phyloP scores from a whole-genome alignment of 2,888 invertebrate species.

The Dinocampus coccinellae region DNA sequence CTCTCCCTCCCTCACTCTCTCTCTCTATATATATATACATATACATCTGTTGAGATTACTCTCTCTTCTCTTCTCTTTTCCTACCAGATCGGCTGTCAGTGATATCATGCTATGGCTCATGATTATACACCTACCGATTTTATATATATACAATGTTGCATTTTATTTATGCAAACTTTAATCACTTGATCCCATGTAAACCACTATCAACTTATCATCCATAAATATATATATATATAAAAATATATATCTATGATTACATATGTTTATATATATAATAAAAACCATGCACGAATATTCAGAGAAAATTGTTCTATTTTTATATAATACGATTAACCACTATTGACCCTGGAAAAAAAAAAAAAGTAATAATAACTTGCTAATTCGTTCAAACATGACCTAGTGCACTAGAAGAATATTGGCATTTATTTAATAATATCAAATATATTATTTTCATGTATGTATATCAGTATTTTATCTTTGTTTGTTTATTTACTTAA shows the following conservation, averaged over 20 bases:
- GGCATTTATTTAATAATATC: no score
- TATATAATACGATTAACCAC: neutral
- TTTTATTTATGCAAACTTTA: slow-evolving; percentile 50
- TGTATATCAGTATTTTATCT: no score
- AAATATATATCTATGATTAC: no score
- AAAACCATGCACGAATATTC: neutral
- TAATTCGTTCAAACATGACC: neutral
- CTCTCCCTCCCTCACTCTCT: no score
- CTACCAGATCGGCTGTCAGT: slow-evolving; percentile 47
- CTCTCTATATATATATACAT: no score
- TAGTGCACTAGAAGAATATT: neutral
- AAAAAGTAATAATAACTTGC: no score
- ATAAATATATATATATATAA: neutral
- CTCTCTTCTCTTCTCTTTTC: neutral
- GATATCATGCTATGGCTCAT: slow-evolving; percentile 55
- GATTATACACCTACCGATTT: slow-evolving; percentile 51
- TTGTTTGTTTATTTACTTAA: no score
- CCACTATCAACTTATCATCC: slow-evolving; percentile 13
- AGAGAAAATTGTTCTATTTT: neutral
- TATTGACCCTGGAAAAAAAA: no score
- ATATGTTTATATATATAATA: neutral
- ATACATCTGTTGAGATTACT: slow-evolving; percentile 19
- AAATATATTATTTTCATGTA: no score
- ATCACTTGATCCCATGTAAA: slow-evolving; percentile 18
- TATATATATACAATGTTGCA: slow-evolving; percentile 34